A percentile compares a stretch with the other conserved stretches of the same genome.
Evolutionary conservation across 1,140 invertebrate species (phyloP).

Genomic region (Laodelphax striatellus): DNA sequence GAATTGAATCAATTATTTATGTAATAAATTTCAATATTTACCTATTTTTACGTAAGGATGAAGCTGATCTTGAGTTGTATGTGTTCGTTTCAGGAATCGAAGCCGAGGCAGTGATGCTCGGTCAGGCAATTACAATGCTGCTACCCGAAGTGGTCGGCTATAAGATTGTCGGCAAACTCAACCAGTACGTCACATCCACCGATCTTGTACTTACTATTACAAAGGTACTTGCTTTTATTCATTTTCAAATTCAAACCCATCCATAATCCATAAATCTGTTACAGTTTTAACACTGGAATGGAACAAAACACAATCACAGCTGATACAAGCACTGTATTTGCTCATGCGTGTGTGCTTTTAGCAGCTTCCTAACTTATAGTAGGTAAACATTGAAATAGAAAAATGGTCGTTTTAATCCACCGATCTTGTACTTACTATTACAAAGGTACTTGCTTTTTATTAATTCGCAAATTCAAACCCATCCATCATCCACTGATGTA

Average conservation of each 20-base stretch:
- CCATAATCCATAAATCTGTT: not conserved
- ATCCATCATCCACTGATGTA: not conserved
- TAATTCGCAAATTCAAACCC: not conserved
- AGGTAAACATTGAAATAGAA: too few species aligned
- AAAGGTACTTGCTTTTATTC: constrained; percentile 50
- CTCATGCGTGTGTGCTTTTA: too few species aligned
- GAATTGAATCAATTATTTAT: too few species aligned
- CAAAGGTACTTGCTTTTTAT: constrained; percentile 63
- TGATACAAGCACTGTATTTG: too few species aligned
- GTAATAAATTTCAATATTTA: too few species aligned
- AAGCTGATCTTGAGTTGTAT: too few species aligned
- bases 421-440: constrained; percentile 94
- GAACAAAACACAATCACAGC: too few species aligned
- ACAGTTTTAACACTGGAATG: too few species aligned
- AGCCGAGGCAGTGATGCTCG: constrained; percentile 85
- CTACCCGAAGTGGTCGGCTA: constrained; percentile 94
- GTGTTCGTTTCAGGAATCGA: constrained; percentile 49
- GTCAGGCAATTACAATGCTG: constrained; percentile 93
- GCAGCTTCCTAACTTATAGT: too few species aligned
- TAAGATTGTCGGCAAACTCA: constrained; percentile 69
- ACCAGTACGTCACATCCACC: constrained; percentile 84
- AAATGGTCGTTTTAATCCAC: too few species aligned
- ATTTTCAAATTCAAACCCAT: not conserved
- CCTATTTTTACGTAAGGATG: too few species aligned
- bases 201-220: constrained; percentile 96